Conservation (phyloP, 1,140 invertebrate genomes). For the Elymnias hypermnestra region DNA sequence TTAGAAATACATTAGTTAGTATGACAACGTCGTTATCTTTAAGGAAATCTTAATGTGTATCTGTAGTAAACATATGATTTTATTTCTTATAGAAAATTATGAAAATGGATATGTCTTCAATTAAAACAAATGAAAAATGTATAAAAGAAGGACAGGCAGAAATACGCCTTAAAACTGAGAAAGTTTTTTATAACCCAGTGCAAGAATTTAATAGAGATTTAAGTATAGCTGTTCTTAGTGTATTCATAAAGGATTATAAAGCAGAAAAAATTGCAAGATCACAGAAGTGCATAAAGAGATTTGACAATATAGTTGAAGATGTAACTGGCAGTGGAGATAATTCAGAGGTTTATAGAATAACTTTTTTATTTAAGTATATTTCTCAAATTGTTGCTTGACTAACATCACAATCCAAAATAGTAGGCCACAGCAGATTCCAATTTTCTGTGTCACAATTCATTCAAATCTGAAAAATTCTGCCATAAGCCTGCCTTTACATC, state of each 20-base stretch:
- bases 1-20: too few species aligned
- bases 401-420: too few species aligned
- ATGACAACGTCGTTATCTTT: too few species aligned
- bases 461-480: too few species aligned
- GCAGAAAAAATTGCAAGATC: conserved; percentile 27
- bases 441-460: too few species aligned
- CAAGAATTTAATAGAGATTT: conserved; percentile 98
- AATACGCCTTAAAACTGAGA: conserved; percentile 79
- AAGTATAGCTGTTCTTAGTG: conserved; percentile 81
- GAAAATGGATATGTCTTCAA: conserved; percentile 39
- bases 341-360: conserved; percentile 15
- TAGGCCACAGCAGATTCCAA: too few species aligned
- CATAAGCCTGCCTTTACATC: too few species aligned
- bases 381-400: too few species aligned
- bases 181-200: conserved; percentile 98
- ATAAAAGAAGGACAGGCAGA: conserved; percentile 85
- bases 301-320: conserved; percentile 20
- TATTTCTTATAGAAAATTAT: conserved; percentile 33
- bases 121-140: conserved; percentile 21
- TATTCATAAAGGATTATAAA: conserved; percentile 75
- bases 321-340: conserved; percentile 14
- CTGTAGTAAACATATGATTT: too few species aligned
- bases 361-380: conserved; percentile 1
- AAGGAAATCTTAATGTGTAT: too few species aligned
- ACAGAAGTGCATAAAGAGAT: conserved; percentile 27